phyloP scores from a whole-genome alignment of 2,888 invertebrate genomes.

The Tholera decimalis region DNA sequence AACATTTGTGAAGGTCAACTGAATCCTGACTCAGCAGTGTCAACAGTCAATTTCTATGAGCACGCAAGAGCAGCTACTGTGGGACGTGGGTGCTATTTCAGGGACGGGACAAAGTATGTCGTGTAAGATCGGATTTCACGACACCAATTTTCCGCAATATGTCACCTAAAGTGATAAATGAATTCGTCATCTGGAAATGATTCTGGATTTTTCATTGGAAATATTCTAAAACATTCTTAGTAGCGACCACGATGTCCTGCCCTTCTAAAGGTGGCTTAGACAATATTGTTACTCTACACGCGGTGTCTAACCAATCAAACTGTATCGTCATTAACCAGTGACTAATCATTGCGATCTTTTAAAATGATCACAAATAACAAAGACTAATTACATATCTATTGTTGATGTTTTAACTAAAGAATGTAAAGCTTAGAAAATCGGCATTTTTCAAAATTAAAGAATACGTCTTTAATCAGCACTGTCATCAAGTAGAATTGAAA shows the following conservation, averaged over 20 bases:
- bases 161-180: slow-evolving; percentile 25
- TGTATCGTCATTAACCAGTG: slow-evolving; percentile 29
- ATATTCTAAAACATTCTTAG: slow-evolving; percentile 26
- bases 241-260: slow-evolving; percentile 8
- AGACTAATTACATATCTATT: slow-evolving; percentile 43
- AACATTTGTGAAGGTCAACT: slow-evolving; percentile 60
- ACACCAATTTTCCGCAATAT: slow-evolving; percentile 17
- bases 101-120: slow-evolving; percentile 6
- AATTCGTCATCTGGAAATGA: slow-evolving; percentile 25
- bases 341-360: slow-evolving; percentile 42
- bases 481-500: slow-evolving; percentile 12
- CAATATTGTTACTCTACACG: slow-evolving; percentile 6
- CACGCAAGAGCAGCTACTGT: slow-evolving; percentile 34
- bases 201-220: slow-evolving; percentile 36
- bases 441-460: not conserved
- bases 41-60: slow-evolving; percentile 45
- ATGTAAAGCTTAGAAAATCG: slow-evolving; percentile 12
- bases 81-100: slow-evolving; percentile 21
- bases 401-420: slow-evolving; percentile 21
- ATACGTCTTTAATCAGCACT: not conserved
- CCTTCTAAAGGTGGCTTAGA: slow-evolving; percentile 26
- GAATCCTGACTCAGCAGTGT: slow-evolving; percentile 57
- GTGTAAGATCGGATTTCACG: slow-evolving; percentile 20
- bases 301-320: slow-evolving; percentile 11
- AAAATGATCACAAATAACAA: slow-evolving; percentile 49